Conservation (phyloP, 2,888 invertebrate genomes). For the Cataglyphis altisquamis region DNA sequence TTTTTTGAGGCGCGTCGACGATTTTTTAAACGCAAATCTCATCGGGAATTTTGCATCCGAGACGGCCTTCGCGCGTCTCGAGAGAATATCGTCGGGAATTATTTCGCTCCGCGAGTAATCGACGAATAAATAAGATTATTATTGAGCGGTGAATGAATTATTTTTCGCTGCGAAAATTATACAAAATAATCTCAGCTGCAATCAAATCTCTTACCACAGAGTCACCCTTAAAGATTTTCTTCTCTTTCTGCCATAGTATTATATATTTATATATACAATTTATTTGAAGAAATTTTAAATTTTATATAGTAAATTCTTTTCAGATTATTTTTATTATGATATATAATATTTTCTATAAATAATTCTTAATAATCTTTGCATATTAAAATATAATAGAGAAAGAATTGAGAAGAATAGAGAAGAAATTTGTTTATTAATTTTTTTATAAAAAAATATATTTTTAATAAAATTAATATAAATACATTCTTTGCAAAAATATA, state of each 20-base stretch:
- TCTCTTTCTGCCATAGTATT: no score
- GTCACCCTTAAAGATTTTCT: neutral
- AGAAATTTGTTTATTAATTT: no score
- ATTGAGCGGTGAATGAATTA: conserved; percentile 15
- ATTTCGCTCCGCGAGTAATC: neutral
- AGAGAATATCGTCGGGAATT: neutral
- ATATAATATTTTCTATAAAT: no score
- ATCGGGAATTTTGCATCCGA: neutral
- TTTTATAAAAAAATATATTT: no score
- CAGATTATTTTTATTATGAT: no score
- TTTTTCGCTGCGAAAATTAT: neutral
- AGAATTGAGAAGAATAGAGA: no score
- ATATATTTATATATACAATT: neutral
- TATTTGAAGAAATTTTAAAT: neutral
- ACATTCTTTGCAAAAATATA: no score
- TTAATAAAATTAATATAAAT: no score
- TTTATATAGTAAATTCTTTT: no score
- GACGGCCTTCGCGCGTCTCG: conserved; percentile 9
- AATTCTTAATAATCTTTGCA: no score
- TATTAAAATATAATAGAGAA: no score
- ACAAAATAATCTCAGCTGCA: neutral
- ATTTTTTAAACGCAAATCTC: conserved; percentile 1
- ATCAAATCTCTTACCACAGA: neutral
- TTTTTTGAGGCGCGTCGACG: neutral
- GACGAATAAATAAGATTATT: conserved; percentile 9